Percentiles rank a stretch among this genome's conserved stretches.
Conservation (phyloP, 2,888 invertebrate genomes). For the Eumacrocentrus americanus region DNA sequence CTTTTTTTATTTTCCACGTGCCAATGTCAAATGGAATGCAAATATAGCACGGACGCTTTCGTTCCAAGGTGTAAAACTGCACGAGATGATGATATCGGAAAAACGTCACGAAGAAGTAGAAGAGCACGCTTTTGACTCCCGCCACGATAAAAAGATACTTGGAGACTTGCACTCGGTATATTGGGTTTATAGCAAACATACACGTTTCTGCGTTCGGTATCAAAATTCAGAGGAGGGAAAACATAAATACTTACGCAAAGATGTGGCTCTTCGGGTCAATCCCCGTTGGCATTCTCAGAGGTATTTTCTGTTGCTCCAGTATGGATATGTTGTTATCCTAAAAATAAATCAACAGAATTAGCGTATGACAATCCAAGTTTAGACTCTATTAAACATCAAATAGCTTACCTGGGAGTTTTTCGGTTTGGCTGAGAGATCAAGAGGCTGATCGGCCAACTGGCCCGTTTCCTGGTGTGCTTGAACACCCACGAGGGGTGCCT, state of each 20-base stretch:
- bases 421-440: conserved; percentile 86
- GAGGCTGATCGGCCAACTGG: conserved; percentile 73
- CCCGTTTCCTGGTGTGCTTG: conserved; percentile 56
- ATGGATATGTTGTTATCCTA: conserved; percentile 61
- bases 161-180: too few relatives aligned
- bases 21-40: too few relatives aligned
- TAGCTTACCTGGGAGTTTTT: conserved; percentile 59
- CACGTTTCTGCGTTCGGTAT: not conserved
- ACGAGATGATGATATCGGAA: too few relatives aligned
- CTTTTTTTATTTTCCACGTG: too few relatives aligned
- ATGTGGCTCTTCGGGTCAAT: conserved; percentile 69
- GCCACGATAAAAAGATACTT: too few relatives aligned
- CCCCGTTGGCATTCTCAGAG: conserved; percentile 59
- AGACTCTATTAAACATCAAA: not conserved
- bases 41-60: too few relatives aligned
- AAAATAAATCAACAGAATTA: too few relatives aligned
- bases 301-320: conserved; percentile 61
- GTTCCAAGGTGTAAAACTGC: too few relatives aligned
- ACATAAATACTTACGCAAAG: conserved; percentile 70
- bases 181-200: too few relatives aligned
- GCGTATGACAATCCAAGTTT: not conserved
- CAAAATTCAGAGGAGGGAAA: not conserved
- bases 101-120: too few relatives aligned
- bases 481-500: conserved; percentile 62
- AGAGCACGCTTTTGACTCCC: too few relatives aligned